Evolutionary conservation across 2,797 vertebrate genomes (phyloP).

Genomic region (Esox masquinongy): DNA sequence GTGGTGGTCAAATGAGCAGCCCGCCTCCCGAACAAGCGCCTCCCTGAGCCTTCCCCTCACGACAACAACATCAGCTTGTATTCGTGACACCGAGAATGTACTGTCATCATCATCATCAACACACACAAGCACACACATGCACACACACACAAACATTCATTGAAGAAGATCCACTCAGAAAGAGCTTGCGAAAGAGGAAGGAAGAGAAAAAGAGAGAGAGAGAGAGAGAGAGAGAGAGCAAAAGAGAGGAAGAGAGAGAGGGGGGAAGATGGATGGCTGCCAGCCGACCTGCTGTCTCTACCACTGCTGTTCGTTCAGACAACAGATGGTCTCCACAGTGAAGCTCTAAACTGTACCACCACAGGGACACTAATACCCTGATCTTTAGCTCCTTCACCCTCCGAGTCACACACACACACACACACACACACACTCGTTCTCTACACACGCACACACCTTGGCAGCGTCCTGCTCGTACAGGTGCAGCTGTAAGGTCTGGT

Average conservation of each 20-base stretch:
- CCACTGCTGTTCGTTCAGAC: conserved; percentile 9
- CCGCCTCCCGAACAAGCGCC: no score
- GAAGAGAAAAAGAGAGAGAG: conserved; percentile 15
- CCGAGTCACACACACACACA: not conserved
- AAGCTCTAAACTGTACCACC: conserved; percentile 11
- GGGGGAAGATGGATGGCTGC: conserved; percentile 6
- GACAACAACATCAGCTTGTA: no score
- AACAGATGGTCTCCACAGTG: conserved; percentile 7
- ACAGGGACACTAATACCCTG: conserved; percentile 7
- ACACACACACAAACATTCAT: not conserved
- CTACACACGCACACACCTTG: conserved; percentile 77
- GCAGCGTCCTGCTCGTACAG: conserved; percentile 96
- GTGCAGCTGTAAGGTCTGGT: conserved; percentile 95
- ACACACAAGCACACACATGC: not conserved
- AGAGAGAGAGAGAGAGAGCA: conserved; percentile 10
- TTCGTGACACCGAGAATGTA: no score
- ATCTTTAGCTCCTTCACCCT: conserved; percentile 20
- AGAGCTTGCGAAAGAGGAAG: conserved; percentile 4
- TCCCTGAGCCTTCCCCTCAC: no score
- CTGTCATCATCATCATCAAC: no score
- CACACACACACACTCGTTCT: conserved; percentile 3
- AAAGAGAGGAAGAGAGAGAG: conserved; percentile 6
- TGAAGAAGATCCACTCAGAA: not conserved
- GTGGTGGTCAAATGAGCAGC: no score
- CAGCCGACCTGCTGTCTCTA: conserved; percentile 7